These are phyloP conservation scores for Pristionchus entomophagus DNA, from an alignment of 2,888 invertebrate species.

Conservation along the genomic window DNA sequence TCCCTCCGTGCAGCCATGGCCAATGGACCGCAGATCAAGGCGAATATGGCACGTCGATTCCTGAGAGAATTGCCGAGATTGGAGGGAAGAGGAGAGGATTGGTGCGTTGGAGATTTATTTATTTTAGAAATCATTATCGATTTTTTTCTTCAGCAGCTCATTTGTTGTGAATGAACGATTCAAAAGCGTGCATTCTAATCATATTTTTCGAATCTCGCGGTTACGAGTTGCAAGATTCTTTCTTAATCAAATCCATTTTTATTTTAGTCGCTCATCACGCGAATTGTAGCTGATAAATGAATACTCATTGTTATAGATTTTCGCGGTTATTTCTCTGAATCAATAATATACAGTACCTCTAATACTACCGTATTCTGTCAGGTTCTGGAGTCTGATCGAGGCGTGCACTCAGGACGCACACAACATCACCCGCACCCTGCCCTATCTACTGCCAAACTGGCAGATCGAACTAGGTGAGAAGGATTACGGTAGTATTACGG, in stretches of 20 bases:
- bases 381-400: conserved; percentile 20
- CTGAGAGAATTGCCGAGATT: not conserved
- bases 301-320: too few species aligned
- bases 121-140: too few species aligned
- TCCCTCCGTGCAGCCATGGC: not conserved
- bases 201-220: too few species aligned
- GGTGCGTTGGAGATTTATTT: not conserved
- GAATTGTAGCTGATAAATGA: too few species aligned
- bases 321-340: too few species aligned
- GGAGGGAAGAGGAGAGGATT: not conserved
- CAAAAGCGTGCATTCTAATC: too few species aligned
- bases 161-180: too few species aligned
- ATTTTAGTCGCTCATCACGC: too few species aligned
- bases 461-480: not conserved
- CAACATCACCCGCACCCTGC: not conserved
- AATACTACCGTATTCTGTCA: not conserved
- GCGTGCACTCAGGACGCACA: conserved; percentile 6
- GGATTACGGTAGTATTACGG: not conserved
- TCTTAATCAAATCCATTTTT: too few species aligned
- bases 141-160: too few species aligned
- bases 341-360: too few species aligned
- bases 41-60: conserved; percentile 8
- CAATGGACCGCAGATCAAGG: not conserved
- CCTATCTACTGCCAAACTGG: not conserved
- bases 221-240: too few species aligned